These are phyloP conservation scores for Thalassoma bifasciatum DNA, from an alignment of 2,113 vertebrate genomes.

Conservation along the genomic window DNA sequence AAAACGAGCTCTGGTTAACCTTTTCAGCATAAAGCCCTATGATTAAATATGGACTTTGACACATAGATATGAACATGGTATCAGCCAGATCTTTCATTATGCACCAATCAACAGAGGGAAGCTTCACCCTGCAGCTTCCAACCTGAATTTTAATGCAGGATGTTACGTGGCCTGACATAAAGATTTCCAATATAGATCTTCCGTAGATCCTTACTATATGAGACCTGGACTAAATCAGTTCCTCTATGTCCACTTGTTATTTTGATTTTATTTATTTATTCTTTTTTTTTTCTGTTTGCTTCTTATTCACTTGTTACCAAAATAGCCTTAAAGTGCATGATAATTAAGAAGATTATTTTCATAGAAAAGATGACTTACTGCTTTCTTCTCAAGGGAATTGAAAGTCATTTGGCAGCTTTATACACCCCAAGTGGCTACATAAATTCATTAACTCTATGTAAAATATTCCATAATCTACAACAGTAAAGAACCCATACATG, in stretches of 20 bases:
- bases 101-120: conserved; percentile 22
- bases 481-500: no score
- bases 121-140: neutral
- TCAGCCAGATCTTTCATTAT: conserved; percentile 4
- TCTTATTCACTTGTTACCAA: neutral
- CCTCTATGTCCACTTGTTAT: neutral
- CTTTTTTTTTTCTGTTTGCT: no score
- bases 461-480: no score
- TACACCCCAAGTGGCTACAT: neutral
- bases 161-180: neutral
- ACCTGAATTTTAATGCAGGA: conserved; percentile 19
- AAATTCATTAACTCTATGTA: neutral
- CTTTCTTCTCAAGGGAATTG: neutral
- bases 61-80: neutral
- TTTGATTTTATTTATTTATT: no score
- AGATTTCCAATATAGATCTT: neutral
- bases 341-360: neutral
- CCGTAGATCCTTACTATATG: conserved; percentile 1
- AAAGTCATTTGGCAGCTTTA: neutral
- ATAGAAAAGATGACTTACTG: neutral
- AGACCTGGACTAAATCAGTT: neutral
- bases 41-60: conserved; percentile 33
- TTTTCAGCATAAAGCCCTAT: conserved; percentile 10
- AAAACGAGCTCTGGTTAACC: neutral
- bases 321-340: neutral